Base-by-base conservation (phyloP, 2,113 vertebrate species). In the Lagenorhynchus albirostris region DNA sequence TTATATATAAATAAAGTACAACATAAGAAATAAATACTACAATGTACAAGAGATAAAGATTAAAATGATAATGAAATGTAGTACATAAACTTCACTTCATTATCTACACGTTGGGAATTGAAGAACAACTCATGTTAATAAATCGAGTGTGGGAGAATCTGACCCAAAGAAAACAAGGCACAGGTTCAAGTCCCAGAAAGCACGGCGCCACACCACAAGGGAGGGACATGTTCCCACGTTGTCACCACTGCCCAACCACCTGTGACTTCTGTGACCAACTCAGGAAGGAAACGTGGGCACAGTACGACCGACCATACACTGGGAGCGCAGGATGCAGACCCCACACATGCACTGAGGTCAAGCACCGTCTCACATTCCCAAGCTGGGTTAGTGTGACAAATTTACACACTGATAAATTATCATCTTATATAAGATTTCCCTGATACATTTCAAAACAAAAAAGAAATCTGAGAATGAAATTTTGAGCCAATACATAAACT, bases 211-310 rank as follows among this genome's bases (percentile, higher is more conserved):
- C 1, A 1, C 11, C 4, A 1, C 1, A 6, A 21, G 3, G 36
- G 11, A 50, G n/a, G 26, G 44, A n/a, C 0, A 0, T 10, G 0
- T 1, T 8, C 47, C 6, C 2, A 5, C 3, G 29, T 36, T 0
- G 3, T 1, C 1, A 0, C 12, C 0, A 3, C 29, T 3, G 10
- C 1, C 67, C 23, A 5, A 5, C 36, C 38, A 17, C 4, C 3
- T 38, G 26, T 41, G 83, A 65, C 6, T 47, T 3, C 79, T 20
- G 6, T 3, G 20, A 25, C 8, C 20, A 21, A 68, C 25, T 38
- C 8, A n/a, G 5, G 60, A 25, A 6, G 62, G 10, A 62, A 15
- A 25, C 1, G 0, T 6, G 18, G 6, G 50, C 17, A 41, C 26
- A 6, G 3, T 5, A 3, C 9, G 12, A 36, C 44, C 25, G 31